These are phyloP conservation scores for Oreochromis tanganicae DNA, from an alignment of 2,113 vertebrate species.

Conservation along the genomic window DNA sequence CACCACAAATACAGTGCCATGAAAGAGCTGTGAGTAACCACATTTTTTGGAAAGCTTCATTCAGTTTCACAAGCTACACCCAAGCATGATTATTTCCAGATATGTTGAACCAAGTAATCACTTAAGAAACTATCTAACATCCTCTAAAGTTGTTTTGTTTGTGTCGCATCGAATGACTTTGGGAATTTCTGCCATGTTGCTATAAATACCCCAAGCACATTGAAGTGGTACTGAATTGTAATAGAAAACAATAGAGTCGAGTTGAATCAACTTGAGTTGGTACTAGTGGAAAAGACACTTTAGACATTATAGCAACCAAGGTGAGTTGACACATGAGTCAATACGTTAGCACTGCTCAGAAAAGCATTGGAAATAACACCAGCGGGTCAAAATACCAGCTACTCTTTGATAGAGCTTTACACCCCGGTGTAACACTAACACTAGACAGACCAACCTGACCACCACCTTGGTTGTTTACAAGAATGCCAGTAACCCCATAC, in stretches of 20 bases:
- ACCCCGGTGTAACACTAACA: neutral
- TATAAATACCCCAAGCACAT: neutral
- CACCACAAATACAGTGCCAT: neutral
- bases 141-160: neutral
- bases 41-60: neutral
- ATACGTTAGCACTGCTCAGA: neutral
- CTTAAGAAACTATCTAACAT: neutral
- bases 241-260: neutral
- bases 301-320: neutral
- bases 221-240: neutral
- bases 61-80: neutral
- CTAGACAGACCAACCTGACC: neutral
- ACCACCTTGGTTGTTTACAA: neutral
- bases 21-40: neutral
- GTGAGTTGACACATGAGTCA: neutral
- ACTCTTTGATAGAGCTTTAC: neutral
- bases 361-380: neutral
- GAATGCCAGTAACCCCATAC: neutral
- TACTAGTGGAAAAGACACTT: neutral
- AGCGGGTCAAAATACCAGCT: neutral
- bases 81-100: neutral
- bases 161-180: neutral
- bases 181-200: neutral
- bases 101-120: neutral
- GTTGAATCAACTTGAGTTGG: neutral